Evolutionary conservation across 1,140 invertebrate species (phyloP).

Genomic region (Elysia chlorotica): DNA sequence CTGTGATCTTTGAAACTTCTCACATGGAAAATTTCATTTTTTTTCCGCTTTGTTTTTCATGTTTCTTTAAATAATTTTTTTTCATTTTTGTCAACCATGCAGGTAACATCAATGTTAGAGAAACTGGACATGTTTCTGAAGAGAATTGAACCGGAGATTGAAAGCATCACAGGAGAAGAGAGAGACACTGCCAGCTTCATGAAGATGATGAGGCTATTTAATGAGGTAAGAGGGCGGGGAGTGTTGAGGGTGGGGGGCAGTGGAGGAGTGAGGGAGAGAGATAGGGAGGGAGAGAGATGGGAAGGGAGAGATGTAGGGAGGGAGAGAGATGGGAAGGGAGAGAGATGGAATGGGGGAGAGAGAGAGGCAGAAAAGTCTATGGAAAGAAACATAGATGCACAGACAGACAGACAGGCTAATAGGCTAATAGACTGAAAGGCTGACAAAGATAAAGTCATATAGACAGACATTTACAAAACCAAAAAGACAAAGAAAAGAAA

Average conservation of each 20-base stretch:
- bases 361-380: too few species aligned
- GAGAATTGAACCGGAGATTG: conserved; percentile 61
- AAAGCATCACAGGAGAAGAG: conserved; percentile 61
- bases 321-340: neutral
- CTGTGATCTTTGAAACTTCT: too few species aligned
- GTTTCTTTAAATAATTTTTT: too few species aligned
- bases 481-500: too few species aligned
- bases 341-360: too few species aligned
- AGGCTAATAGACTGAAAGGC: too few species aligned
- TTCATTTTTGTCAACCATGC: conserved; percentile 2
- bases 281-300: neutral
- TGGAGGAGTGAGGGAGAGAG: neutral
- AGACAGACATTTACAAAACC: too few species aligned
- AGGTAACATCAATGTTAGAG: conserved; percentile 57
- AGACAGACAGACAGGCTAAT: too few species aligned
- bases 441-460: too few species aligned
- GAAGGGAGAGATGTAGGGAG: neutral
- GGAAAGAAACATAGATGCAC: too few species aligned
- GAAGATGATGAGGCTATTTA: conserved; percentile 63
- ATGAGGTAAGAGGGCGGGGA: conserved; percentile 53
- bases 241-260: neutral
- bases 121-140: conserved; percentile 58
- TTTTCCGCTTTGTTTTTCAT: too few species aligned
- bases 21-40: too few species aligned
- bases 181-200: conserved; percentile 62